Percentiles rank a stretch among this genome's conserved stretches.
phyloP scores from a whole-genome alignment of 2,113 vertebrate species.

The Deroptyus accipitrinus region DNA sequence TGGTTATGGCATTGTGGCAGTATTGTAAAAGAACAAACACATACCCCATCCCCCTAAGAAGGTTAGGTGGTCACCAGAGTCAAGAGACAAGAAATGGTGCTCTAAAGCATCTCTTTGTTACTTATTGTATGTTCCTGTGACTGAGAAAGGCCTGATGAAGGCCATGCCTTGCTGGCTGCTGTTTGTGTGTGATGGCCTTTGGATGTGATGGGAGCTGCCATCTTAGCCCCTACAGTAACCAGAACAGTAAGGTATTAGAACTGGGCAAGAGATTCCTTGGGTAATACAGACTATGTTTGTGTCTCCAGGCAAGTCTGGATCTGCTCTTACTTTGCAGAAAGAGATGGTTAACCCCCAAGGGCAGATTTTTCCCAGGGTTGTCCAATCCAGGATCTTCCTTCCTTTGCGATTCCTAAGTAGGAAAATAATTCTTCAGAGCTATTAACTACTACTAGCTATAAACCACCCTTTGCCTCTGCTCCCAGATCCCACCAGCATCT shows the following conservation, averaged over 20 bases:
- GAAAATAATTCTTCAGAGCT: background rate
- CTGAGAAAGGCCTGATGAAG: background rate
- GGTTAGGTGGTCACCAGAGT: background rate
- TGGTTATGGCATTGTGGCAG: background rate
- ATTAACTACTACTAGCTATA: background rate
- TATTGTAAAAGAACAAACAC: background rate
- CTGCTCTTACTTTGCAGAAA: background rate
- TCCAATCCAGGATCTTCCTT: background rate
- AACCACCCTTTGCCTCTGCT: background rate
- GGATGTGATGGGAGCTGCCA: too few species aligned
- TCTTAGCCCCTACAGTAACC: fast-evolving
- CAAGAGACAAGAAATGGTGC: background rate
- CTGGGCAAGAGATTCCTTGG: background rate
- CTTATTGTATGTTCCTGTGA: background rate
- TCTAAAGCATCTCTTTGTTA: background rate
- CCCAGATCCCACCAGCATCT: background rate
- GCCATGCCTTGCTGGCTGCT: background rate
- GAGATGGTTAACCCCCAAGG: background rate
- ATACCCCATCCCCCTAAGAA: fast-evolving
- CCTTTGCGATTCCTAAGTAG: background rate
- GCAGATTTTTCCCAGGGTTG: background rate
- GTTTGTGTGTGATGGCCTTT: background rate
- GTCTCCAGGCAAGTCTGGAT: background rate
- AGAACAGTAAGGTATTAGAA: background rate
- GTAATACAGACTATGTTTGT: background rate